Conservation (phyloP, 2,888 invertebrate species). For the Incurvaria masculella region DNA sequence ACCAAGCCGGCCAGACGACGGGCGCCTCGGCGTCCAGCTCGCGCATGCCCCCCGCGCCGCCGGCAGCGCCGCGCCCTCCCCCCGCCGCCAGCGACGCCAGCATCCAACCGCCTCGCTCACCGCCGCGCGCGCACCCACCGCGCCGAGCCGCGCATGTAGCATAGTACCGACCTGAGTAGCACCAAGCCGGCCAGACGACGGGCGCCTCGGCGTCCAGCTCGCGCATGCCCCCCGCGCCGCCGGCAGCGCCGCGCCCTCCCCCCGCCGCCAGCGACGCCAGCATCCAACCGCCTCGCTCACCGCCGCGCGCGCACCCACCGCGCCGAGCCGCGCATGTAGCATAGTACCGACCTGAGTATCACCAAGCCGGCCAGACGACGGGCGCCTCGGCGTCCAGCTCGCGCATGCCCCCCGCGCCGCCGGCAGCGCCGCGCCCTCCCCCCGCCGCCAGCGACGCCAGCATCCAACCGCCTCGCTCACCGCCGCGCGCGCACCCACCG, state of each 20-base stretch:
- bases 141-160: constrained; percentile 21
- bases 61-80: constrained; percentile 27
- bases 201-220: constrained; percentile 83
- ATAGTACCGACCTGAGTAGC: constrained; percentile 79
- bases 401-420: constrained; percentile 47
- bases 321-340: constrained; percentile 21
- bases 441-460: constrained; percentile 30
- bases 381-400: constrained; percentile 83
- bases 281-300: constrained; percentile 26
- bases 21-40: constrained; percentile 83
- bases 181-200: constrained; percentile 91
- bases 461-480: constrained; percentile 26
- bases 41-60: constrained; percentile 46
- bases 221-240: constrained; percentile 46
- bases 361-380: constrained; percentile 91
- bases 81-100: constrained; percentile 30
- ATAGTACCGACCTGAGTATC: constrained; percentile 75
- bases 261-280: constrained; percentile 30
- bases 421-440: constrained; percentile 27
- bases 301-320: constrained; percentile 18
- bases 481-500: constrained; percentile 18
- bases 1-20: constrained; percentile 91
- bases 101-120: constrained; percentile 26
- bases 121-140: constrained; percentile 18
- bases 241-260: constrained; percentile 27